phyloP scores from a whole-genome alignment of 1,140 invertebrate genomes.

The Carposina sasakii region DNA sequence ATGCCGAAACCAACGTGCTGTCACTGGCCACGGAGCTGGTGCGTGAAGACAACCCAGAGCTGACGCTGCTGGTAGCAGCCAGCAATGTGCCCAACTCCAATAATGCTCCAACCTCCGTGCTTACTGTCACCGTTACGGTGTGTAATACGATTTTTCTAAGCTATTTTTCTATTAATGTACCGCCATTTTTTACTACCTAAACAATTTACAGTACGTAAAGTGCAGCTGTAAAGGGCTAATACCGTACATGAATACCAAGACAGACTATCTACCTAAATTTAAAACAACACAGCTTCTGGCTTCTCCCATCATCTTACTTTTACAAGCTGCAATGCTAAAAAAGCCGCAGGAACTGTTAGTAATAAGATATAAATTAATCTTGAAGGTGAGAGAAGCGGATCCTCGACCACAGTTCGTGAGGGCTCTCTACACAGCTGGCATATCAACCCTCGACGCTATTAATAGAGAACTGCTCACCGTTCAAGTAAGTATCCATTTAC shows the following conservation, averaged over 20 bases:
- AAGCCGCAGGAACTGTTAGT: no score
- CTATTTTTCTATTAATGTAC: conserved; percentile 1
- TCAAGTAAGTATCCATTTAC: conserved; percentile 36
- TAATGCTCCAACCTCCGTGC: conserved; percentile 19
- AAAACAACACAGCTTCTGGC: no score
- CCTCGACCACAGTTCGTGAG: conserved; percentile 68
- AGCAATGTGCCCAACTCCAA: conserved; percentile 37
- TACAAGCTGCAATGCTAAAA: no score
- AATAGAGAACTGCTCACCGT: conserved; percentile 61
- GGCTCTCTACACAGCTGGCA: conserved; percentile 63
- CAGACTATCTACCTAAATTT: no score
- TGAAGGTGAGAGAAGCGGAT: conserved; percentile 70
- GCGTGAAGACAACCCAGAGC: conserved; percentile 40
- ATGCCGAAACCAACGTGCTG: conserved; percentile 44
- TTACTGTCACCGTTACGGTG: conserved; percentile 62
- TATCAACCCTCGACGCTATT: conserved; percentile 53
- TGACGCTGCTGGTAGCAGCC: conserved; percentile 56
- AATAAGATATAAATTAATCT: no score
- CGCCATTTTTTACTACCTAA: no score
- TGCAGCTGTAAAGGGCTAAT: no score
- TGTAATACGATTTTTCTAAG: conserved; percentile 20
- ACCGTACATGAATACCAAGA: no score
- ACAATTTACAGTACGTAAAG: no score
- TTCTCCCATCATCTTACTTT: no score
- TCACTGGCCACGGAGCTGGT: conserved; percentile 48